phyloP scores from a whole-genome alignment of 2,113 vertebrate species.

The Ia io region DNA sequence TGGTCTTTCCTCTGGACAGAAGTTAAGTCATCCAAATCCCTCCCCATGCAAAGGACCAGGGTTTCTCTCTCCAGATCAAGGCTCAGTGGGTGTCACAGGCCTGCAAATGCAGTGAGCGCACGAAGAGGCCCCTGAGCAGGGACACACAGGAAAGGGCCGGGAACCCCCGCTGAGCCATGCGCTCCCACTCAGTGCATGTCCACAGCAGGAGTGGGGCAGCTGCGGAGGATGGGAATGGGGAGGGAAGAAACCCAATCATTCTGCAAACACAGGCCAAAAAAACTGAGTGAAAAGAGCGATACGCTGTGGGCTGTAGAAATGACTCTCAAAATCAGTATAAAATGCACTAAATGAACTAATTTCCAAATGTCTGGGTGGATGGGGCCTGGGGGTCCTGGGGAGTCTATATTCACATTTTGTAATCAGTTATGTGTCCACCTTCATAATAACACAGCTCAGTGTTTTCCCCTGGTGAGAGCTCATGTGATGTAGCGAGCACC shows the following conservation, averaged over 20 bases:
- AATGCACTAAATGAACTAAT: neutral
- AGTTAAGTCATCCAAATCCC: neutral
- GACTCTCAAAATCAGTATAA: neutral
- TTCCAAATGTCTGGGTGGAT: neutral
- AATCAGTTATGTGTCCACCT: neutral
- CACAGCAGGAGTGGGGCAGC: too few species aligned
- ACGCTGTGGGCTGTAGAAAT: neutral
- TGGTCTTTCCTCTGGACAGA: neutral
- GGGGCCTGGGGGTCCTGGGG: neutral
- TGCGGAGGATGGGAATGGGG: neutral
- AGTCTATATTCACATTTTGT: too few species aligned
- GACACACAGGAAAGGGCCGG: neutral
- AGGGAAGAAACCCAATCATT: neutral
- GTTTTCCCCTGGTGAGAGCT: accelerated
- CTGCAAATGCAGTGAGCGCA: neutral
- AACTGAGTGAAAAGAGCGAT: neutral
- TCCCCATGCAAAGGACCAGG: neutral
- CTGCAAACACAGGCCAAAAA: neutral
- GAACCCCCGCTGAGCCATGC: neutral
- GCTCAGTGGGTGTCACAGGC: neutral
- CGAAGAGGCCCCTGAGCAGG: neutral
- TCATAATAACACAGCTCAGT: neutral
- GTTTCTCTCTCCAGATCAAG: neutral
- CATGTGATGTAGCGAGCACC: too few species aligned
- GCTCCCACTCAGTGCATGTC: neutral